phyloP scores from a whole-genome alignment of 2,113 vertebrate species.

The Talpa occidentalis region DNA sequence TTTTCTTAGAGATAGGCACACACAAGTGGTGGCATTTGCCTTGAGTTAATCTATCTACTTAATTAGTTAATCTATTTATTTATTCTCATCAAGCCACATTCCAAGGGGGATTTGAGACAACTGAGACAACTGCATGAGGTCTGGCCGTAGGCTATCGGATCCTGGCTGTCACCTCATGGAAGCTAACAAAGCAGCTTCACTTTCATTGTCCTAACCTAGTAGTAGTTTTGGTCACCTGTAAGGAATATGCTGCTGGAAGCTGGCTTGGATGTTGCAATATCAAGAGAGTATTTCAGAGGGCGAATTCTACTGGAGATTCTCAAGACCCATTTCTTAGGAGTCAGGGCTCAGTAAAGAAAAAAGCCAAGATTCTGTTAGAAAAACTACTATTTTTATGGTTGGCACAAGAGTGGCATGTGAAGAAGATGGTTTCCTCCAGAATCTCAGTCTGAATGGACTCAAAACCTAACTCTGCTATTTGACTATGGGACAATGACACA shows the following conservation, averaged over 20 bases:
- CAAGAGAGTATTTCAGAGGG: neutral
- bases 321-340: neutral
- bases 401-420: neutral
- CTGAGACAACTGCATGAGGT: neutral
- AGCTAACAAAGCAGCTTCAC: neutral
- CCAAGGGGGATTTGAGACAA: neutral
- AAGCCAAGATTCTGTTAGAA: neutral
- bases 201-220: neutral
- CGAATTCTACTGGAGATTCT: neutral
- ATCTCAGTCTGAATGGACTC: neutral
- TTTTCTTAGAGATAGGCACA: slow-evolving; percentile 1
- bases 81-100: neutral
- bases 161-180: neutral
- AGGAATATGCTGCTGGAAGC: neutral
- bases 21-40: neutral
- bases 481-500: neutral
- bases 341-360: neutral
- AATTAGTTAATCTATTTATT: too few relatives aligned
- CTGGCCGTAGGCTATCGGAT: neutral
- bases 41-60: neutral
- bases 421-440: neutral
- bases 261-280: neutral
- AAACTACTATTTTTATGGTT: neutral
- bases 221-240: neutral
- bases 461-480: neutral